Conservation (phyloP, 2,888 invertebrate species). For the Trichopria drosophilae region DNA sequence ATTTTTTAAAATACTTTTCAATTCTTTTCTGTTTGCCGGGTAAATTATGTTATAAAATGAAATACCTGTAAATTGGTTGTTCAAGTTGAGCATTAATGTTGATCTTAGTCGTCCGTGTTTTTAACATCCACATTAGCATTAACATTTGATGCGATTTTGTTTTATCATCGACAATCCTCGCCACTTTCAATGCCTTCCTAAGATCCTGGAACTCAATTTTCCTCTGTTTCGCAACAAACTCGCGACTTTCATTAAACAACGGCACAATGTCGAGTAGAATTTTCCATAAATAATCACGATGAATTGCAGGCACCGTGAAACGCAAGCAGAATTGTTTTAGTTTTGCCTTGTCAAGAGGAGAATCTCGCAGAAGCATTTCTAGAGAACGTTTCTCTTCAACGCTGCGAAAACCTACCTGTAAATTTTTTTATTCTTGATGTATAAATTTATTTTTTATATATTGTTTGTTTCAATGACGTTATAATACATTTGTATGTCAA, state of each 20-base stretch:
- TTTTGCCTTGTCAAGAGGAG: slow-evolving; percentile 76
- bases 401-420: slow-evolving; percentile 78
- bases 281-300: slow-evolving; percentile 84
- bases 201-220: slow-evolving; percentile 76
- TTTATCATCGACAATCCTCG: slow-evolving; percentile 67
- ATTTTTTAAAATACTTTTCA: too few relatives aligned
- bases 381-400: slow-evolving; percentile 89
- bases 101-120: slow-evolving; percentile 68
- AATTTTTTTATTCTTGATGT: too few relatives aligned
- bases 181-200: slow-evolving; percentile 68
- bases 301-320: slow-evolving; percentile 80
- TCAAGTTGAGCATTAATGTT: slow-evolving; percentile 52
- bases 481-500: neutral
- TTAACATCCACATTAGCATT: slow-evolving; percentile 79
- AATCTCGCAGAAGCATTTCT: slow-evolving; percentile 85
- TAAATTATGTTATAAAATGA: too few relatives aligned
- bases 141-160: slow-evolving; percentile 71
- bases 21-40: too few relatives aligned
- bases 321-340: slow-evolving; percentile 82
- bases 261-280: slow-evolving; percentile 80
- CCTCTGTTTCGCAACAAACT: slow-evolving; percentile 75
- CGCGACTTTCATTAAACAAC: slow-evolving; percentile 73
- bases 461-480: neutral
- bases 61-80: slow-evolving; percentile 50
- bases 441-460: too few relatives aligned